These are phyloP conservation scores for Buphagus erythrorhynchus DNA, from an alignment of 2,797 vertebrate genomes.

Conservation along the genomic window DNA sequence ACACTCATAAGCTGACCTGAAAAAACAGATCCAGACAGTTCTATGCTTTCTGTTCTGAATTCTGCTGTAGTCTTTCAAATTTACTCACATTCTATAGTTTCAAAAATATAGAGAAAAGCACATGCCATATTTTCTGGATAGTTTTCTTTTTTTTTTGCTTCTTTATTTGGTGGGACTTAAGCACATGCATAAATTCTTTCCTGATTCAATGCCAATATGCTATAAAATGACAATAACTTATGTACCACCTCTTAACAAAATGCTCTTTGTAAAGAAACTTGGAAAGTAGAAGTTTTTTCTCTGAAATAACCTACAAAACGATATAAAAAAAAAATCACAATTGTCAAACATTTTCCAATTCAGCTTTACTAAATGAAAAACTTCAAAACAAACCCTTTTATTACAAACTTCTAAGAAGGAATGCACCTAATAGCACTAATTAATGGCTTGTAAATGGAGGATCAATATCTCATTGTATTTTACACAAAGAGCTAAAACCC, in stretches of 20 bases:
- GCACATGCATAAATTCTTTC: neutral
- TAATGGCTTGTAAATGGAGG: constrained; percentile 48
- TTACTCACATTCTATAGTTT: neutral
- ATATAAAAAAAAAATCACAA: neutral
- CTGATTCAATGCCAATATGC: neutral
- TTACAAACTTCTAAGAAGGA: constrained; percentile 14
- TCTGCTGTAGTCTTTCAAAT: neutral
- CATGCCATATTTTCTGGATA: neutral
- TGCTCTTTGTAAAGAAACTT: neutral
- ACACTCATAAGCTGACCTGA: neutral
- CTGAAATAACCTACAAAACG: neutral
- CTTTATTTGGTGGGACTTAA: neutral
- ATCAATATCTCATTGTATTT: constrained; percentile 61
- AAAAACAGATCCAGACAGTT: neutral
- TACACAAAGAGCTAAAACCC: constrained; percentile 57
- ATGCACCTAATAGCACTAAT: constrained; percentile 13
- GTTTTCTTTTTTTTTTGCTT: neutral
- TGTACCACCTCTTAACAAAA: neutral
- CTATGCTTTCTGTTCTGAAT: neutral
- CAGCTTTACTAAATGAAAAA: neutral
- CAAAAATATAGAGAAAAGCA: neutral
- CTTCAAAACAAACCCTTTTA: constrained; percentile 15
- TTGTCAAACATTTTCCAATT: neutral
- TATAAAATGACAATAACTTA: neutral
- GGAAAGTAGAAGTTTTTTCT: neutral